phyloP scores from a whole-genome alignment of 2,113 vertebrate species.

The Talpa occidentalis region DNA sequence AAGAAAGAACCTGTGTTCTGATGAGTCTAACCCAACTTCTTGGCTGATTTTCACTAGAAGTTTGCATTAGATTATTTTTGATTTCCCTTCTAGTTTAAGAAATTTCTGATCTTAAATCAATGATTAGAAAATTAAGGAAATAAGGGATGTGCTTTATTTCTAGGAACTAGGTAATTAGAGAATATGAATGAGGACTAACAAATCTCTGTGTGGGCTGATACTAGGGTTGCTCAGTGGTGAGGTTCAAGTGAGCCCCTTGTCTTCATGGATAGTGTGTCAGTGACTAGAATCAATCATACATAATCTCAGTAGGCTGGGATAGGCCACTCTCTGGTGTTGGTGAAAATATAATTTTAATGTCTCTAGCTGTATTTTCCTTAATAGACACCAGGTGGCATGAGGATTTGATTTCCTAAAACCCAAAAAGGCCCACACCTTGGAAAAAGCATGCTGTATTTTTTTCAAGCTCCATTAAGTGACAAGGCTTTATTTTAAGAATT shows the following conservation, averaged over 20 bases:
- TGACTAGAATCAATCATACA: neutral
- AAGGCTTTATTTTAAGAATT: neutral
- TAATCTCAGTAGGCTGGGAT: neutral
- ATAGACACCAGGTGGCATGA: constrained; percentile 56
- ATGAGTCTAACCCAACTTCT: neutral
- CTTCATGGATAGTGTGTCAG: too few species aligned
- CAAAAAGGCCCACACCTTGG: neutral
- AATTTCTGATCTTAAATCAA: neutral
- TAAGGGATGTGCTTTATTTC: neutral
- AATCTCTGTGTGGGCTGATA: neutral
- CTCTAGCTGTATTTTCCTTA: neutral
- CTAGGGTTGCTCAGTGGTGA: neutral
- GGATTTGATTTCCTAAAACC: neutral
- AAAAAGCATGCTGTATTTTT: neutral
- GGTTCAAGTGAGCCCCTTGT: neutral
- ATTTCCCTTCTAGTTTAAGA: neutral
- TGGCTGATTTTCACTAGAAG: neutral
- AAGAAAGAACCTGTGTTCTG: neutral
- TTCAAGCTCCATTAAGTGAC: neutral
- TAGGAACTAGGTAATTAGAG: neutral
- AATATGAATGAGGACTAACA: neutral
- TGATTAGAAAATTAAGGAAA: neutral
- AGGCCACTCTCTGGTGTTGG: neutral
- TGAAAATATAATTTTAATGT: neutral
- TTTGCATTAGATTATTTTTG: neutral